Conservation (phyloP, 2,888 invertebrate species). For the Scaptomyza reducta region DNA sequence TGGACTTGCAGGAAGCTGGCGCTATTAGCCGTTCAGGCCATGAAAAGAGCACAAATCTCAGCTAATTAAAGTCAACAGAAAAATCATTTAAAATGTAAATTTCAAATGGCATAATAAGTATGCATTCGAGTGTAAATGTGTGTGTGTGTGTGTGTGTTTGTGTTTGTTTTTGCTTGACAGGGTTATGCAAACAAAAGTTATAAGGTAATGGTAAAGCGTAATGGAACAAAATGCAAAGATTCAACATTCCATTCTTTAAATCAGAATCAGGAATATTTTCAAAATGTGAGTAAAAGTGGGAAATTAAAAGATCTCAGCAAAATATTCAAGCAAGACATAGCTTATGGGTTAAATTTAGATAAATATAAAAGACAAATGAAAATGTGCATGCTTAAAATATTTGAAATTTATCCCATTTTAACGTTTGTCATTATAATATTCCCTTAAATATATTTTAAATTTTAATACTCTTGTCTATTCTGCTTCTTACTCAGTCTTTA, state of each 20-base stretch:
- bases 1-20: slow-evolving; percentile 1
- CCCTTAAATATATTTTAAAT: too few species aligned
- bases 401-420: too few species aligned
- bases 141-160: slow-evolving; percentile 6
- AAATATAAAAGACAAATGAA: too few species aligned
- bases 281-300: too few species aligned
- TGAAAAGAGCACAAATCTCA: slow-evolving; percentile 60
- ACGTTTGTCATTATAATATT: too few species aligned
- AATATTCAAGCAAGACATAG: too few species aligned
- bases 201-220: slow-evolving; percentile 3
- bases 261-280: too few species aligned
- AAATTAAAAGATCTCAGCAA: too few species aligned
- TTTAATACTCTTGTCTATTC: too few species aligned
- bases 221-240: background rate
- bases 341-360: too few species aligned
- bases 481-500: background rate
- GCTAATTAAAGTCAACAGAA: slow-evolving; percentile 81
- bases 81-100: slow-evolving; percentile 80
- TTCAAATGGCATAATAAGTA: slow-evolving; percentile 59
- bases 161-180: slow-evolving; percentile 26
- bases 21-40: slow-evolving; percentile 45
- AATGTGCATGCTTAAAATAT: too few species aligned
- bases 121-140: slow-evolving; percentile 6
- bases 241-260: background rate
- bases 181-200: slow-evolving; percentile 22